Percentiles rank a stretch among this genome's conserved stretches.
These are phyloP conservation scores for Falco peregrinus DNA, from an alignment of 2,797 vertebrate genomes.

Conservation along the genomic window DNA sequence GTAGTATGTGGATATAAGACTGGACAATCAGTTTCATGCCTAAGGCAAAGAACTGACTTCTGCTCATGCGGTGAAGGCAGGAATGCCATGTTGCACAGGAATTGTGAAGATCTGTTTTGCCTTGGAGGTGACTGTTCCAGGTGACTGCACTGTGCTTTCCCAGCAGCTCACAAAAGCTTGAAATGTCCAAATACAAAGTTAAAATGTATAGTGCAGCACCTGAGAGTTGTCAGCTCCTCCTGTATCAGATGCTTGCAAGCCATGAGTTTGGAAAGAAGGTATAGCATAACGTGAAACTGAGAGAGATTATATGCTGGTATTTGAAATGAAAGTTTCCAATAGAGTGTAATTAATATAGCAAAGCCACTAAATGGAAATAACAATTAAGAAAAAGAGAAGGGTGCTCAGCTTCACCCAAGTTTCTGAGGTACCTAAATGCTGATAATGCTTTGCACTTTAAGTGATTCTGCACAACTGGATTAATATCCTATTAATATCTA, in stretches of 20 bases:
- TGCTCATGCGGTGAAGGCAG: not conserved
- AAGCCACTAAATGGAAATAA: not conserved
- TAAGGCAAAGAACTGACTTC: not conserved
- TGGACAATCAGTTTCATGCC: not conserved
- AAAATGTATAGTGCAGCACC: not conserved
- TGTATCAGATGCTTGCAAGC: not conserved
- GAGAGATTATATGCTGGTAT: not conserved
- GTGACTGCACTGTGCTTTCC: not conserved
- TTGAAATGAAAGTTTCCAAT: not conserved
- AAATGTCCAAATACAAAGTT: not conserved
- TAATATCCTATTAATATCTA: not conserved
- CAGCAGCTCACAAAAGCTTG: not conserved
- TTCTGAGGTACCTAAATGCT: not conserved
- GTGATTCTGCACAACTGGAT: not conserved
- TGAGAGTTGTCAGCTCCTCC: not conserved
- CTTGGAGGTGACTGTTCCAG: not conserved
- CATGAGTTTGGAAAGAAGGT: not conserved
- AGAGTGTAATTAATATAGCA: not conserved
- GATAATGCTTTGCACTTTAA: not conserved
- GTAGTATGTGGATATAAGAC: not conserved
- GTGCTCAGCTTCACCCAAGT: not conserved
- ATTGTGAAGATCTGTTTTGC: not conserved
- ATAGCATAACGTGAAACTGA: not conserved
- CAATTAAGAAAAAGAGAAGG: not conserved
- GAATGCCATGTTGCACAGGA: not conserved